Conservation (phyloP, 2,113 vertebrate genomes). For the Hemibagrus wyckioides region DNA sequence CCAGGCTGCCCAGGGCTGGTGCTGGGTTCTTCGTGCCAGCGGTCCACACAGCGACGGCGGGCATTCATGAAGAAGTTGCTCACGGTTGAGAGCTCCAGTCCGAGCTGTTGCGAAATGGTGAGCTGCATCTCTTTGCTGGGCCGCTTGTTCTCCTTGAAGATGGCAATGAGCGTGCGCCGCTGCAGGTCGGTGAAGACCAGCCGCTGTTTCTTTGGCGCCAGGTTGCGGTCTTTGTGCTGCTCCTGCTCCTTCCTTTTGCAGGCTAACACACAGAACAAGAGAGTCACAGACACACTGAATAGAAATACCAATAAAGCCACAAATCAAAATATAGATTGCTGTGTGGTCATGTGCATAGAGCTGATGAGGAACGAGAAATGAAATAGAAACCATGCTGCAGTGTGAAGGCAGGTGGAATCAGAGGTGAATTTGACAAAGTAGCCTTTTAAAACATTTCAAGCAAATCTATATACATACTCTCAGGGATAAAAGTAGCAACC, state of each 20-base stretch:
- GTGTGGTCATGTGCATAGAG: slow-evolving; percentile 22
- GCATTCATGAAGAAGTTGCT: slow-evolving; percentile 99
- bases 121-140: slow-evolving; percentile 98
- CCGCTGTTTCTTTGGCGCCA: slow-evolving; percentile 96
- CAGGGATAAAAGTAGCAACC: not conserved
- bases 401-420: slow-evolving; percentile 9
- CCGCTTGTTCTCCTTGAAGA: slow-evolving; percentile 98
- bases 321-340: slow-evolving; percentile 32
- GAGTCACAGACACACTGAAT: slow-evolving; percentile 13
- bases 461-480: not conserved
- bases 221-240: slow-evolving; percentile 88
- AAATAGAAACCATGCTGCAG: slow-evolving; percentile 24
- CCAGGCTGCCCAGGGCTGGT: slow-evolving; percentile 80
- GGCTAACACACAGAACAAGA: slow-evolving; percentile 70
- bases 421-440: not conserved
- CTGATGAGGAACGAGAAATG: slow-evolving; percentile 28
- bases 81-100: slow-evolving; percentile 95
- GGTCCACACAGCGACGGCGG: slow-evolving; percentile 91
- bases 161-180: slow-evolving; percentile 95
- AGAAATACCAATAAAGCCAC: slow-evolving; percentile 20
- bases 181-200: slow-evolving; percentile 99
- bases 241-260: slow-evolving; percentile 98
- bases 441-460: not conserved
- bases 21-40: slow-evolving; percentile 90
- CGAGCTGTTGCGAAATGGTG: slow-evolving; percentile 98